Conservation (phyloP, 2,113 vertebrate species). For the Hippolais icterina region DNA sequence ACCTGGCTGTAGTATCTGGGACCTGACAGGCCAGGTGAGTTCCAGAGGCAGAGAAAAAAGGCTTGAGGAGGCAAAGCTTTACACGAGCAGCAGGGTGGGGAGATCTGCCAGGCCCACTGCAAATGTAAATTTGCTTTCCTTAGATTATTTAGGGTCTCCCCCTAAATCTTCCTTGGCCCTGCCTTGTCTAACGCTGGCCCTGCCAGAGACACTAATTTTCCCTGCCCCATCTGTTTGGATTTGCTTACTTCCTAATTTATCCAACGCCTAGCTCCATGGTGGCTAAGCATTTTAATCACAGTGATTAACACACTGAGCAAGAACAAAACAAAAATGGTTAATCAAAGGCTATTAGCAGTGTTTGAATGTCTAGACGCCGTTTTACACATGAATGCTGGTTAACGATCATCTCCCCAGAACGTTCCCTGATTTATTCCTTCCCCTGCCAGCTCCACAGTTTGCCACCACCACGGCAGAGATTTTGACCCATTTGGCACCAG, state of each 20-base stretch:
- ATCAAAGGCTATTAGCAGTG: conserved; percentile 63
- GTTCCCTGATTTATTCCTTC: neutral
- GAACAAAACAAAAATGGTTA: conserved; percentile 69
- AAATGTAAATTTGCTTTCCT: neutral
- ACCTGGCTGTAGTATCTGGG: neutral
- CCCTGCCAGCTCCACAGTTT: conserved; percentile 22
- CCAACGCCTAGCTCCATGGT: conserved; percentile 44
- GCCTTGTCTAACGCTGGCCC: neutral
- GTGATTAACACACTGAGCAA: conserved; percentile 66
- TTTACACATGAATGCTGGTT: conserved; percentile 58
- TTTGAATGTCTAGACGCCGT: conserved; percentile 27
- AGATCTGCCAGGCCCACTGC: neutral
- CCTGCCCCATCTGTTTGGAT: conserved; percentile 68
- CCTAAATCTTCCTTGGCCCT: conserved; percentile 30
- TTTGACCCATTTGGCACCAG: conserved; percentile 45
- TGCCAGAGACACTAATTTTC: conserved; percentile 52
- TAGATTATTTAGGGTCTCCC: conserved; percentile 24
- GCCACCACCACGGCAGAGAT: neutral
- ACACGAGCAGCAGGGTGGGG: neutral
- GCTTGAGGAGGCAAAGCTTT: neutral
- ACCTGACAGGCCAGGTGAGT: neutral
- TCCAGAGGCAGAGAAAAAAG: neutral
- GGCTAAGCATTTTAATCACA: conserved; percentile 70
- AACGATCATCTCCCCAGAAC: conserved; percentile 46
- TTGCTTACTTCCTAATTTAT: conserved; percentile 61